A percentile compares a stretch with the other conserved stretches of the same genome.
Conservation (phyloP, 2,113 vertebrate genomes). For the Platichthys flesus region DNA sequence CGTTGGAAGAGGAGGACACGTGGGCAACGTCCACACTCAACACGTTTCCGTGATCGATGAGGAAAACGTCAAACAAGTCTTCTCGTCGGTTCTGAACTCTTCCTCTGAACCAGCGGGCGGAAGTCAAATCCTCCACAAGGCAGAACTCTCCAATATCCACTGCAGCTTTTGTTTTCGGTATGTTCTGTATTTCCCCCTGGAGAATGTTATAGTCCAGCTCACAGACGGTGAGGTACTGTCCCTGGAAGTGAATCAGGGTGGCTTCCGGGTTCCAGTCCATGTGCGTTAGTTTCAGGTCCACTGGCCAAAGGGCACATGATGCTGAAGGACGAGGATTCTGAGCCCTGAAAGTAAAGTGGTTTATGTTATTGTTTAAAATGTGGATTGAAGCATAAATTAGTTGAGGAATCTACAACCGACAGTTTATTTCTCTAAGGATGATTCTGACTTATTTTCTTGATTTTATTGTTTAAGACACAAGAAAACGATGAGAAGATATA, state of each 20-base stretch:
- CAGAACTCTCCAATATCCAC: constrained; percentile 84
- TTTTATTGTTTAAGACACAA: too few relatives aligned
- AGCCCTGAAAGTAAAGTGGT: constrained; percentile 75
- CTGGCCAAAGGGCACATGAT: constrained; percentile 68
- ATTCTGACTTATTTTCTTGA: too few relatives aligned
- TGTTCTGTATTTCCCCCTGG: constrained; percentile 87
- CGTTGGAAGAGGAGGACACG: constrained; percentile 82
- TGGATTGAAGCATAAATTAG: too few relatives aligned
- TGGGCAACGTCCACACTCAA: constrained; percentile 75
- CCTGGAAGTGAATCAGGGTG: constrained; percentile 89
- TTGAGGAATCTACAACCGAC: too few relatives aligned
- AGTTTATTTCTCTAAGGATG: too few relatives aligned
- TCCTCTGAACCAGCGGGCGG: constrained; percentile 90
- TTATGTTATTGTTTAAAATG: neutral
- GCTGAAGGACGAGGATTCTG: constrained; percentile 65
- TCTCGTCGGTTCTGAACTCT: constrained; percentile 83
- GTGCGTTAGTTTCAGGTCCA: constrained; percentile 86
- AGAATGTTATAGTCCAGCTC: constrained; percentile 91
- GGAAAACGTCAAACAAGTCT: constrained; percentile 80
- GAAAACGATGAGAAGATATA: too few relatives aligned
- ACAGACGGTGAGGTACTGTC: constrained; percentile 77
- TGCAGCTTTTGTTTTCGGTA: constrained; percentile 77
- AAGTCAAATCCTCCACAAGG: constrained; percentile 86
- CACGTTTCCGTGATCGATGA: constrained; percentile 88
- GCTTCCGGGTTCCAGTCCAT: constrained; percentile 85